A percentile compares a stretch with the other conserved stretches of the same genome.
These are phyloP conservation scores for Chloebia gouldiae DNA, from an alignment of 2,113 vertebrate genomes.

Conservation along the genomic window DNA sequence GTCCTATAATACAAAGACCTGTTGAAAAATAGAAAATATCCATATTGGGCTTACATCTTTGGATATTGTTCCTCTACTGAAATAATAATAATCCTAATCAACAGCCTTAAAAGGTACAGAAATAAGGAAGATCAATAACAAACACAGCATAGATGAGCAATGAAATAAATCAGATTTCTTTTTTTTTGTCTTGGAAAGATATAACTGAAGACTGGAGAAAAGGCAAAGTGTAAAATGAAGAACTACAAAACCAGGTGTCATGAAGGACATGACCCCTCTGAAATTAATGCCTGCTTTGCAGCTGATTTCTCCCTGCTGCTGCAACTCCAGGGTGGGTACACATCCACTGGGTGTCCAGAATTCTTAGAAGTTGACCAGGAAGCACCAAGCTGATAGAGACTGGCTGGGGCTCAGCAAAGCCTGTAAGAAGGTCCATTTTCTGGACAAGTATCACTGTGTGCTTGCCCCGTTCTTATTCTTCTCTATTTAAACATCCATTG, in stretches of 20 bases:
- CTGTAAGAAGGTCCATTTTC: background rate
- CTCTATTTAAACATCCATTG: background rate
- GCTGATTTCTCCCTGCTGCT: background rate
- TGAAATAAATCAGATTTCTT: background rate
- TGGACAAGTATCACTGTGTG: background rate
- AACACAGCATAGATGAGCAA: background rate
- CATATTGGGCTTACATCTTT: background rate
- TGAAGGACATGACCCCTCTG: background rate
- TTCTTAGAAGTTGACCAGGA: background rate
- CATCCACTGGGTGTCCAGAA: background rate
- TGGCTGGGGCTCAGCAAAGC: rapidly evolving
- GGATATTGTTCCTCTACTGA: background rate
- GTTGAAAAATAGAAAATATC: background rate
- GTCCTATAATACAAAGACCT: background rate
- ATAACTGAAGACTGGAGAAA: background rate
- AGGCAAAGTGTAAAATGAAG: background rate
- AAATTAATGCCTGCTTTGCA: background rate
- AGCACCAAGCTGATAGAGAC: background rate
- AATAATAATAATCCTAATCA: background rate
- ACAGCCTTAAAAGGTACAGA: background rate
- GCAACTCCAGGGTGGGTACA: background rate
- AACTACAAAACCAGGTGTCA: background rate
- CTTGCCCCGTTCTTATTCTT: background rate
- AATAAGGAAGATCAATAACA: background rate
- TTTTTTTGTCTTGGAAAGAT: background rate